These are phyloP conservation scores for Drosophila nikananu DNA, from an alignment of 1,140 invertebrate genomes.

Conservation along the genomic window DNA sequence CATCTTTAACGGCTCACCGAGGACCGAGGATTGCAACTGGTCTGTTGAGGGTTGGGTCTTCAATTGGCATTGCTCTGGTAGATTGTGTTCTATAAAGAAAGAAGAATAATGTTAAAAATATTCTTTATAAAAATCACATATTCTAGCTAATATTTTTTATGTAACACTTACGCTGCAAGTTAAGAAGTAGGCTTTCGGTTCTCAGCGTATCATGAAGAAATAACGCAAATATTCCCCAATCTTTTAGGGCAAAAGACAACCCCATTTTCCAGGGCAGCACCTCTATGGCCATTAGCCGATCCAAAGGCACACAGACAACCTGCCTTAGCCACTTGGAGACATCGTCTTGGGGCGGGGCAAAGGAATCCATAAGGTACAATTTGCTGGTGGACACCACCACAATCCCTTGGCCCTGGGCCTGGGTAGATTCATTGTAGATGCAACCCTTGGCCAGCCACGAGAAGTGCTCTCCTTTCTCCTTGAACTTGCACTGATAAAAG, in stretches of 20 bases:
- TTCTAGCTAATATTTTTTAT: no score
- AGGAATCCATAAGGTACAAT: constrained; percentile 86
- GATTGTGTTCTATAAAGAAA: constrained; percentile 72
- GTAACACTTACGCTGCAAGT: constrained; percentile 69
- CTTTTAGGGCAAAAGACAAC: constrained; percentile 57
- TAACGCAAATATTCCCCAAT: constrained; percentile 66
- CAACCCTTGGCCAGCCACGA: constrained; percentile 86
- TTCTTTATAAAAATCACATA: not conserved
- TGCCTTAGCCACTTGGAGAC: constrained; percentile 78
- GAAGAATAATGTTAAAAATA: not conserved
- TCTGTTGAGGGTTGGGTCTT: constrained; percentile 76
- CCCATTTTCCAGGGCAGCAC: constrained; percentile 81
- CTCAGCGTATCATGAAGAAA: constrained; percentile 73
- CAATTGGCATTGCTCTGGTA: constrained; percentile 85
- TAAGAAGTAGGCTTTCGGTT: constrained; percentile 72
- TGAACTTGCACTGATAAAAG: constrained; percentile 87
- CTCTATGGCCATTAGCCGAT: constrained; percentile 63
- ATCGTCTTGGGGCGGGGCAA: constrained; percentile 85
- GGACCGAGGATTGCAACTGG: constrained; percentile 51
- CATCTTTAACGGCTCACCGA: constrained; percentile 80
- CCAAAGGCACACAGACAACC: constrained; percentile 50
- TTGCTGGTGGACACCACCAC: constrained; percentile 87
- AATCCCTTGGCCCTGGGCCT: constrained; percentile 85
- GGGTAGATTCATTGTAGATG: constrained; percentile 84
- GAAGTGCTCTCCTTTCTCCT: constrained; percentile 87